Conservation (phyloP, 2,797 vertebrate genomes). For the Urosaurus nigricauda region DNA sequence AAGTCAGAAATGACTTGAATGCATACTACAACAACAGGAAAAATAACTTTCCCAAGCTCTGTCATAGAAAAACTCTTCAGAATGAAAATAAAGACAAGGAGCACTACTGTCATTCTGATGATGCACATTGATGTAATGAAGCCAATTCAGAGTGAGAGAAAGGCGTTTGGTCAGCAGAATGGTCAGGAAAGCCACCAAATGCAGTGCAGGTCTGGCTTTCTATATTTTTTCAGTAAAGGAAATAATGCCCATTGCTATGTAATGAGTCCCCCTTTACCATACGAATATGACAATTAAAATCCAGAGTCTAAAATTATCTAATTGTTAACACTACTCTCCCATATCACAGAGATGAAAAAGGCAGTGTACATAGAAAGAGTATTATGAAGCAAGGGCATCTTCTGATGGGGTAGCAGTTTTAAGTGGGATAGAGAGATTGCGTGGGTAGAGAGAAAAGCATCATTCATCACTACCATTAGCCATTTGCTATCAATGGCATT, state of each 20-base stretch:
- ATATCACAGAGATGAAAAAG: neutral
- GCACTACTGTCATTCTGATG: neutral
- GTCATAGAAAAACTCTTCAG: no score
- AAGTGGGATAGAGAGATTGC: neutral
- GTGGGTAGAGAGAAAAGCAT: slow-evolving; percentile 16
- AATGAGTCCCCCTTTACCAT: neutral
- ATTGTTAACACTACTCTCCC: neutral
- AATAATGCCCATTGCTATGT: neutral
- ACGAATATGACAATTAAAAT: neutral
- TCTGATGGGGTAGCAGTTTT: neutral
- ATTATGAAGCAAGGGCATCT: neutral
- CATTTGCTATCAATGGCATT: slow-evolving; percentile 44
- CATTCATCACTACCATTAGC: slow-evolving; percentile 27
- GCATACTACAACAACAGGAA: neutral
- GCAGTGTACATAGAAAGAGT: neutral
- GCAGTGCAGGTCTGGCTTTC: neutral
- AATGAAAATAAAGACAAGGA: neutral
- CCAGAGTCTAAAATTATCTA: neutral
- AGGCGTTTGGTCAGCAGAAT: neutral
- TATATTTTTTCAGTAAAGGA: neutral
- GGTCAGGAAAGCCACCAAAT: no score
- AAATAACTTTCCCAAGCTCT: neutral
- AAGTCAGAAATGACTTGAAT: no score
- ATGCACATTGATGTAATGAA: neutral
- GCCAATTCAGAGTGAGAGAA: neutral